These are phyloP conservation scores for Trissonchulus latispiculum DNA, from an alignment of 2,888 invertebrate species.

Conservation along the genomic window DNA sequence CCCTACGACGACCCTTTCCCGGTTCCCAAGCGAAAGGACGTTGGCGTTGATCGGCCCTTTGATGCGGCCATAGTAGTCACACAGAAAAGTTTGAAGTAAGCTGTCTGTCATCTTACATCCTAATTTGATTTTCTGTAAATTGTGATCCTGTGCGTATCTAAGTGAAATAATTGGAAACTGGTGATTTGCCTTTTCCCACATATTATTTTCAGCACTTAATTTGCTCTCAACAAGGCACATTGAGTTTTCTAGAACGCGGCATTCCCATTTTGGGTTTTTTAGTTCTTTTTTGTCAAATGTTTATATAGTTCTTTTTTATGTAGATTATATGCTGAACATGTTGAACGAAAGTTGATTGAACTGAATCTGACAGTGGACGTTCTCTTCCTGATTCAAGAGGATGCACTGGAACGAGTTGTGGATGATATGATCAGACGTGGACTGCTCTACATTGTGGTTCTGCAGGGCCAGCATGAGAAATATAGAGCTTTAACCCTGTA, in stretches of 20 bases:
- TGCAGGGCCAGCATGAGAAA: slow-evolving; percentile 73
- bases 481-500: slow-evolving; percentile 76
- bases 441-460: slow-evolving; percentile 73
- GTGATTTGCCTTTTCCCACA: no score
- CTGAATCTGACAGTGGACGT: slow-evolving; percentile 64
- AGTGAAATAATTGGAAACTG: no score
- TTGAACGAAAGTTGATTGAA: slow-evolving; percentile 67
- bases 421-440: slow-evolving; percentile 80
- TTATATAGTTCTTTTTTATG: no score
- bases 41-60: slow-evolving; percentile 24
- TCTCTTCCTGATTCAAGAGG: slow-evolving; percentile 80
- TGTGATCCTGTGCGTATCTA: no score
- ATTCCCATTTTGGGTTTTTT: no score
- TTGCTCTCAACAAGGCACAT: no score
- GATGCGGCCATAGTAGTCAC: slow-evolving; percentile 21
- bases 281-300: no score
- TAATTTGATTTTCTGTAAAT: no score
- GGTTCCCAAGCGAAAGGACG: slow-evolving; percentile 8
- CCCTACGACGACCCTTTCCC: not conserved
- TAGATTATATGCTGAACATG: slow-evolving; percentile 73
- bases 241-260: no score
- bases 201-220: no score
- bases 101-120: no score
- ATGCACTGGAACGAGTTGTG: slow-evolving; percentile 65
- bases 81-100: slow-evolving; percentile 19